Evolutionary conservation across 2,113 vertebrate genomes (phyloP).

Genomic region (Eclectus roratus): DNA sequence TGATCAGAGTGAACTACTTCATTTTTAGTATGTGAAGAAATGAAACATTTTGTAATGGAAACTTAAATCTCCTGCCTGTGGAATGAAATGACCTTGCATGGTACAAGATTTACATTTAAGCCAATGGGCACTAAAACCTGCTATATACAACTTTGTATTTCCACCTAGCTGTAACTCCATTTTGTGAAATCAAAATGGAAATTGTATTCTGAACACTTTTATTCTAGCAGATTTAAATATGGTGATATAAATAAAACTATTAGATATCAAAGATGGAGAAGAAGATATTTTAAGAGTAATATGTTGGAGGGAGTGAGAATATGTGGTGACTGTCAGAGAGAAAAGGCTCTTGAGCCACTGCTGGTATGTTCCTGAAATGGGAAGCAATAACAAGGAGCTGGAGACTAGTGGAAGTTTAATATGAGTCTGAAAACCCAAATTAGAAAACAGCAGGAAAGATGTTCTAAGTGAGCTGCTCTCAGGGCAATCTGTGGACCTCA

Average conservation of each 20-base stretch:
- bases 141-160: not conserved
- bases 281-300: not conserved
- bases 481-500: rapidly evolving
- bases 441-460: not conserved
- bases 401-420: not conserved
- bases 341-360: not conserved
- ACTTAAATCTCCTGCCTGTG: slow-evolving; percentile 36
- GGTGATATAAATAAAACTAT: slow-evolving; percentile 1
- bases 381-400: not conserved
- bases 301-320: not conserved
- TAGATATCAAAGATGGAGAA: not conserved
- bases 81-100: slow-evolving; percentile 46
- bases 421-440: not conserved
- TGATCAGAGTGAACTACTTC: slow-evolving; percentile 33
- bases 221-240: not conserved
- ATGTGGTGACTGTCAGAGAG: not conserved
- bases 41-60: slow-evolving; percentile 46
- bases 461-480: not conserved
- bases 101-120: slow-evolving; percentile 44
- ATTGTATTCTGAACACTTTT: not conserved
- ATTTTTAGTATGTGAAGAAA: slow-evolving; percentile 36
- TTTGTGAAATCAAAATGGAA: slow-evolving; percentile 23
- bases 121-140: slow-evolving; percentile 37
- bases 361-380: not conserved
- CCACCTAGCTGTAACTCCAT: not conserved